Percentiles rank a stretch among this genome's conserved stretches.
These are phyloP conservation scores for Carapus acus DNA, from an alignment of 2,797 vertebrate species.

Conservation along the genomic window DNA sequence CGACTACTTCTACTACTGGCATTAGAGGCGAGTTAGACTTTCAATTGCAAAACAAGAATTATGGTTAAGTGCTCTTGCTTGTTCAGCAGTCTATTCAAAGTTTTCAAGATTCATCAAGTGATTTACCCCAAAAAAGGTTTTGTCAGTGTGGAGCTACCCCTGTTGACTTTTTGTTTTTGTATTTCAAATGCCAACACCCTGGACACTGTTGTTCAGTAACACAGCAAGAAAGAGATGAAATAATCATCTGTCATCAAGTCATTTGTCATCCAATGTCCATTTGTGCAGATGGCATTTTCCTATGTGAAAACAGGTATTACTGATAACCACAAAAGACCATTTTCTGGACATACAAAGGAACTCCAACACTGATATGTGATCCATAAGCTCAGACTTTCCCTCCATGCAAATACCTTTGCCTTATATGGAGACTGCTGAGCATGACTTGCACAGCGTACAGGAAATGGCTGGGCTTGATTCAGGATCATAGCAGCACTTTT, in stretches of 20 bases:
- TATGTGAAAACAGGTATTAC: constrained; percentile 11
- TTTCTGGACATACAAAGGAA: constrained; percentile 68
- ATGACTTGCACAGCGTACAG: constrained; percentile 65
- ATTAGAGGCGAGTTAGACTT: no score
- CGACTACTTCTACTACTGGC: no score
- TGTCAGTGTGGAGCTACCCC: no score
- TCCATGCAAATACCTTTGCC: constrained; percentile 80
- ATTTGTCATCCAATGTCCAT: background rate
- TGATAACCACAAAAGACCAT: constrained; percentile 55
- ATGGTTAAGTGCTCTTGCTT: no score
- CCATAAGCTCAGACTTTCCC: constrained; percentile 67
- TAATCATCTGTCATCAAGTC: constrained; percentile 1
- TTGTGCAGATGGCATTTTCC: constrained; percentile 15
- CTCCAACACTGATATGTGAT: constrained; percentile 68
- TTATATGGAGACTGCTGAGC: constrained; percentile 75
- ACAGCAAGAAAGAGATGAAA: background rate
- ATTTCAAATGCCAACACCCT: no score
- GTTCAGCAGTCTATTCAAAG: no score
- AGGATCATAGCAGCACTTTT: constrained; percentile 69
- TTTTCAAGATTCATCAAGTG: no score
- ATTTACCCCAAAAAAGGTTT: no score
- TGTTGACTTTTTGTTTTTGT: no score
- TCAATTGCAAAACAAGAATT: no score
- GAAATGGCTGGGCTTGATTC: constrained; percentile 82
- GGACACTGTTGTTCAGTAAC: no score